These are phyloP conservation scores for Chelon labrosus DNA, from an alignment of 2,797 vertebrate genomes.

Conservation along the genomic window DNA sequence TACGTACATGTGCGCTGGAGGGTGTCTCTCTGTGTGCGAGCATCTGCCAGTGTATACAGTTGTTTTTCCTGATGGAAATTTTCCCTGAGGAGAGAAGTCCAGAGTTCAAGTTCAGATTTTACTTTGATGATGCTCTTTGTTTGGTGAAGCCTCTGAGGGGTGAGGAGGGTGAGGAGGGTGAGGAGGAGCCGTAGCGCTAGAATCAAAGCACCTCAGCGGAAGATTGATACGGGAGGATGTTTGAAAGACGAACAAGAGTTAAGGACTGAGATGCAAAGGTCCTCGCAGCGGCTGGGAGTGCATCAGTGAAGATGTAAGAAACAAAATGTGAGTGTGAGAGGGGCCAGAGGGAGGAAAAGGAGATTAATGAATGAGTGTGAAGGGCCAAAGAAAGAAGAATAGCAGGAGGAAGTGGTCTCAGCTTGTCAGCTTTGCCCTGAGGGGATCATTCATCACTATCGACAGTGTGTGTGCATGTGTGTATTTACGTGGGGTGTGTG, in stretches of 20 bases:
- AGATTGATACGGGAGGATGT: constrained; percentile 70
- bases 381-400: constrained; percentile 77
- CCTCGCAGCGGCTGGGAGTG: constrained; percentile 37
- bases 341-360: constrained; percentile 58
- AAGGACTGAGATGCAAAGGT: constrained; percentile 54
- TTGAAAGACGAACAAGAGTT: constrained; percentile 64
- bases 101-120: constrained; percentile 78
- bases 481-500: constrained; percentile 45
- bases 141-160: constrained; percentile 60
- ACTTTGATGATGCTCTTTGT: constrained; percentile 81
- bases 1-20: constrained; percentile 30
- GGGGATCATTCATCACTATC: constrained; percentile 82
- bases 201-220: constrained; percentile 65
- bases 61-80: constrained; percentile 67
- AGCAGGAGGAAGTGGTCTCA: constrained; percentile 82
- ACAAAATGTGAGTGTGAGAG: constrained; percentile 62
- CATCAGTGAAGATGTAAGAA: constrained; percentile 61
- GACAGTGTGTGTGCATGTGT: constrained; percentile 60
- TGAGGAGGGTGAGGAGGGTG: constrained; percentile 42
- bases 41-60: constrained; percentile 75
- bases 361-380: constrained; percentile 80
- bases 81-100: constrained; percentile 60
- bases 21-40: constrained; percentile 49
- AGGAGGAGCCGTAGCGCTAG: constrained; percentile 39
- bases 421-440: constrained; percentile 73